These are phyloP conservation scores for Furcifer pardalis DNA, from an alignment of 2,797 vertebrate genomes.

Conservation along the genomic window DNA sequence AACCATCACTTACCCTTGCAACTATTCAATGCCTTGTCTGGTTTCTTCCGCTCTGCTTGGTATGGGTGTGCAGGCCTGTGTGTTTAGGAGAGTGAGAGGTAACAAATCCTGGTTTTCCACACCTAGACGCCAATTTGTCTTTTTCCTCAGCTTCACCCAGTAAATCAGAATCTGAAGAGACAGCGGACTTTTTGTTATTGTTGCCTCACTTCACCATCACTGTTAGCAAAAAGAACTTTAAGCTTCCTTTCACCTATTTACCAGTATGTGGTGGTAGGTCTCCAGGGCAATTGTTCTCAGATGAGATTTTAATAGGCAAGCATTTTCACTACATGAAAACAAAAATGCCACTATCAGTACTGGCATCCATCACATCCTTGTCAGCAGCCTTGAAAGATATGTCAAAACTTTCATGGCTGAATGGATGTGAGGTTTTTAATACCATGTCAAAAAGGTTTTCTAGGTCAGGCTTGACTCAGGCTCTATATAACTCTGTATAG, in stretches of 20 bases:
- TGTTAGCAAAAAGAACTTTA: not conserved
- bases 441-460: accelerated
- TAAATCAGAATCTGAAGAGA: constrained; percentile 20
- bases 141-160: constrained; percentile 27
- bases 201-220: not conserved
- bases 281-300: constrained; percentile 1
- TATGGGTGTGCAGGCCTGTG: not conserved
- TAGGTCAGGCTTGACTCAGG: not conserved
- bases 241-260: not conserved
- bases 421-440: not conserved
- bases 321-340: not conserved
- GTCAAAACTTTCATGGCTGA: constrained; percentile 19
- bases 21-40: constrained; percentile 28
- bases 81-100: not conserved
- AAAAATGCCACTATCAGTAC: not conserved
- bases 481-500: too few relatives aligned
- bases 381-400: constrained; percentile 19
- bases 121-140: constrained; percentile 51
- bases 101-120: constrained; percentile 37
- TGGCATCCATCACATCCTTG: not conserved
- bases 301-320: constrained; percentile 19
- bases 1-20: constrained; percentile 11
- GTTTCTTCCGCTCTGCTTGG: too few relatives aligned
- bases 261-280: not conserved
- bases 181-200: not conserved